A percentile compares a stretch with the other conserved stretches of the same genome.
Conservation (phyloP, 1,140 invertebrate genomes). For the Ceratina japonica region DNA sequence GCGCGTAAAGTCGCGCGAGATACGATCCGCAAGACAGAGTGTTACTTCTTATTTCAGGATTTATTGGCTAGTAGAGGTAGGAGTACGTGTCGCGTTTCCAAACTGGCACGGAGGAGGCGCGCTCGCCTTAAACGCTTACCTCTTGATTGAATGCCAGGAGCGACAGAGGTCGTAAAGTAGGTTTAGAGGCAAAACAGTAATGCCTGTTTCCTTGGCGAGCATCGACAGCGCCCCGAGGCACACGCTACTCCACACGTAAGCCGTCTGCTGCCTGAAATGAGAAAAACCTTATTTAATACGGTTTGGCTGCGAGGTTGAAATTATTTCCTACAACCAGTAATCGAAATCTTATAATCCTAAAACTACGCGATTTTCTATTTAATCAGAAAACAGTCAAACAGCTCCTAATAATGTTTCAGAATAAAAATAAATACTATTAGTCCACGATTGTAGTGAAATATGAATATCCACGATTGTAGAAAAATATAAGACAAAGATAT, state of each 20-base stretch:
- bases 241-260: slow-evolving; percentile 83
- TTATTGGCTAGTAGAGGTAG: slow-evolving; percentile 12
- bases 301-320: too few relatives aligned
- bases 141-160: slow-evolving; percentile 85
- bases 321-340: too few relatives aligned
- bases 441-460: too few relatives aligned
- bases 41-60: slow-evolving; percentile 39
- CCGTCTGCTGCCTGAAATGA: slow-evolving; percentile 72
- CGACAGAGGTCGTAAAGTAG: slow-evolving; percentile 86
- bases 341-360: too few relatives aligned
- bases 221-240: slow-evolving; percentile 88
- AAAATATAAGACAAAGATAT: too few relatives aligned
- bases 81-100: slow-evolving; percentile 31
- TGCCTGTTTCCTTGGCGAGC: slow-evolving; percentile 95
- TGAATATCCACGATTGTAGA: too few relatives aligned
- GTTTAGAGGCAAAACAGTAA: slow-evolving; percentile 90
- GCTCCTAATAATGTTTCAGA: too few relatives aligned
- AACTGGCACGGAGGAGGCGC: slow-evolving; percentile 9
- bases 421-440: too few relatives aligned
- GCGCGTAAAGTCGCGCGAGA: slow-evolving; percentile 11
- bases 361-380: too few relatives aligned
- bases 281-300: slow-evolving; percentile 37
- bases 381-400: too few relatives aligned
- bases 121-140: slow-evolving; percentile 77
- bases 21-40: background rate